phyloP scores from a whole-genome alignment of 2,888 invertebrate species.

The Cordilura impudica region DNA sequence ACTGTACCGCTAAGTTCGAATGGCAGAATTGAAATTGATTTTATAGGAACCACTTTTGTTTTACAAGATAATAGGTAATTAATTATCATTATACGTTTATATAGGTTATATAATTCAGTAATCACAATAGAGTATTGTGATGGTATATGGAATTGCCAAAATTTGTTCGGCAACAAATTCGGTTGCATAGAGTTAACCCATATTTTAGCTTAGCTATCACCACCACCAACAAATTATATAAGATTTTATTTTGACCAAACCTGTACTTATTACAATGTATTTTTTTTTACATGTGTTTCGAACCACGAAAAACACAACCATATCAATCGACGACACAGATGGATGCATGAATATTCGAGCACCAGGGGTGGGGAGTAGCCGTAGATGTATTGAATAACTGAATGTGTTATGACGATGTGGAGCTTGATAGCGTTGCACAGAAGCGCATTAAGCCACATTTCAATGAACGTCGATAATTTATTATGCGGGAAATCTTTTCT shows the following conservation, averaged over 20 bases:
- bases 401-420: constrained; percentile 44
- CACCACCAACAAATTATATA: too few species aligned
- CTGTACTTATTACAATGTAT: constrained; percentile 1
- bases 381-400: constrained; percentile 6
- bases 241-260: not conserved
- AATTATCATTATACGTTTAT: too few species aligned
- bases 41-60: too few species aligned
- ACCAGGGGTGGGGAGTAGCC: constrained; percentile 33
- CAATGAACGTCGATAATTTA: constrained; percentile 73
- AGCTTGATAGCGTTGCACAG: constrained; percentile 65
- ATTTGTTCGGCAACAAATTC: too few species aligned
- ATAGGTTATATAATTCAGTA: too few species aligned
- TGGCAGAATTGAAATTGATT: too few species aligned
- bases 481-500: constrained; percentile 76
- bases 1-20: too few species aligned
- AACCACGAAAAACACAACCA: not conserved
- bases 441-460: constrained; percentile 68
- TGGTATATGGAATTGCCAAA: too few species aligned
- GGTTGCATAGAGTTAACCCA: too few species aligned
- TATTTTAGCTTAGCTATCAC: too few species aligned
- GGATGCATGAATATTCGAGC: constrained; percentile 8
- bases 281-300: constrained; percentile 39
- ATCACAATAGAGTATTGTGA: too few species aligned
- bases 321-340: constrained; percentile 37
- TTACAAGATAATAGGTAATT: too few species aligned